Conservation (phyloP, 2,797 vertebrate genomes). For the Eutrigla gurnardus region DNA sequence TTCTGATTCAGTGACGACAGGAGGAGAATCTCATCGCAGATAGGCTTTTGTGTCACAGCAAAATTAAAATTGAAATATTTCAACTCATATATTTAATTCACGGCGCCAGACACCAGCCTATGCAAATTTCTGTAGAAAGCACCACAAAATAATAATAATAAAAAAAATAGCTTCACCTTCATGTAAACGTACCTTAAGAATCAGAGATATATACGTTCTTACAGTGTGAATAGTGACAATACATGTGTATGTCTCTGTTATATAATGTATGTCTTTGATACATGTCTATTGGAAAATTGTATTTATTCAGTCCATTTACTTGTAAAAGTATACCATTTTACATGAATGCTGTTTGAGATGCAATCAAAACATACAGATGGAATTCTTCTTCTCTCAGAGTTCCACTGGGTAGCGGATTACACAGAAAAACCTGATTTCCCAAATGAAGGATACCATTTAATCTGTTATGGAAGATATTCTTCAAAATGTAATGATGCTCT, state of each 20-base stretch:
- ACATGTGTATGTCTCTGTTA: neutral
- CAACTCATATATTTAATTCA: too few relatives aligned
- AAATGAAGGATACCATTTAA: conserved; percentile 1
- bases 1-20: too few relatives aligned
- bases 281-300: neutral
- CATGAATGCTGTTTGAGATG: neutral
- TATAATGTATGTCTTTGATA: neutral
- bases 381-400: neutral
- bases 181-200: too few relatives aligned
- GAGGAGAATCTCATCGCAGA: too few relatives aligned
- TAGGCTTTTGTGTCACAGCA: too few relatives aligned
- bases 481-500: neutral
- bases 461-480: neutral
- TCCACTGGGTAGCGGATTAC: neutral
- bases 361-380: neutral
- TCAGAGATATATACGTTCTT: too few relatives aligned
- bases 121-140: too few relatives aligned
- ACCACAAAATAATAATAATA: too few relatives aligned
- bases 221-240: neutral
- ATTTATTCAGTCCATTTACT: neutral
- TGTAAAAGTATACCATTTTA: neutral
- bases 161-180: too few relatives aligned
- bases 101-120: too few relatives aligned
- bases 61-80: too few relatives aligned
- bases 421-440: neutral